These are phyloP conservation scores for Melitaea athalia DNA, from an alignment of 2,888 invertebrate species.

Conservation along the genomic window DNA sequence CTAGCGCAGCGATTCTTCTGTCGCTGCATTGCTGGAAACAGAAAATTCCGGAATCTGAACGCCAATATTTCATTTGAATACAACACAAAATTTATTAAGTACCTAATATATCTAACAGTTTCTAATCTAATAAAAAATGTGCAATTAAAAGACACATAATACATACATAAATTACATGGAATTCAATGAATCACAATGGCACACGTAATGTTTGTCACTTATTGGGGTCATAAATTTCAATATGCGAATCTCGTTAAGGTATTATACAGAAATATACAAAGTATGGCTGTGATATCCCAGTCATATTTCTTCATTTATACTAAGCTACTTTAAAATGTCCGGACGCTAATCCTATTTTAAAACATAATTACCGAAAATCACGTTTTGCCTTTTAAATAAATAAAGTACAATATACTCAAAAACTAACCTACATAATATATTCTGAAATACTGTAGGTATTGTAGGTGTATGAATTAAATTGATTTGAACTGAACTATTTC, in stretches of 20 bases:
- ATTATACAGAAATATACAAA: slow-evolving; percentile 53
- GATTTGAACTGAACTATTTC: background rate
- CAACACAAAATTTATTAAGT: background rate
- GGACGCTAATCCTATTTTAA: slow-evolving; percentile 7
- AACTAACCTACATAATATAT: background rate
- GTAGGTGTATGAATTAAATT: too few species aligned
- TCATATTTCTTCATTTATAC: slow-evolving; percentile 66
- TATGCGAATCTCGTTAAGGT: slow-evolving; percentile 68
- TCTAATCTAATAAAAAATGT: slow-evolving; percentile 25
- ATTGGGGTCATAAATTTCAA: slow-evolving; percentile 71
- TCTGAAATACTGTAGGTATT: background rate
- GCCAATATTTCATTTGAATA: too few species aligned
- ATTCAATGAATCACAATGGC: slow-evolving; percentile 51
- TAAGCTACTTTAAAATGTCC: slow-evolving; percentile 34
- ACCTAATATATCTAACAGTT: slow-evolving; percentile 26
- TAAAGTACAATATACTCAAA: background rate
- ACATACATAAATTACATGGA: background rate
- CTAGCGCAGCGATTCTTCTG: too few species aligned
- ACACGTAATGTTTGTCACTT: slow-evolving; percentile 63
- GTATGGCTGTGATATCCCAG: slow-evolving; percentile 65
- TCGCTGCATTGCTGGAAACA: too few species aligned
- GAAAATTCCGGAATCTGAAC: too few species aligned
- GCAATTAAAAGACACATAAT: slow-evolving; percentile 1
- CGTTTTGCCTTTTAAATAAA: slow-evolving; percentile 1
- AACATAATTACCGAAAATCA: slow-evolving; percentile 14